Base-by-base conservation (phyloP, 2,113 vertebrate genomes). In the Sciurus niger region DNA sequence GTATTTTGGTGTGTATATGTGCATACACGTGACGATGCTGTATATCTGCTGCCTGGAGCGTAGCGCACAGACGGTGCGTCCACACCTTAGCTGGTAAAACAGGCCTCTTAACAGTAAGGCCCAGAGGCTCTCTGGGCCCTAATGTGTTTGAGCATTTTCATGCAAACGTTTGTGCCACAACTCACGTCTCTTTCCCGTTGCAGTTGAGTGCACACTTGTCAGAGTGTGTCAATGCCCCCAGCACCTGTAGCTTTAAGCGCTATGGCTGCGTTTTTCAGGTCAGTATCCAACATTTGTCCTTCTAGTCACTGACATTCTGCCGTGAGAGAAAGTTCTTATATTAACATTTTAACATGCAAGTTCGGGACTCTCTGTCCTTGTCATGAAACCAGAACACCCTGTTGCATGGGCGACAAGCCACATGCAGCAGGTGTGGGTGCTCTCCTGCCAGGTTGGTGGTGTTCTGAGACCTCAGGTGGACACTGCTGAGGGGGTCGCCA, bases 151-250 rank as follows among this genome's bases (percentile, higher is more conserved):
- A 98, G 97, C 98, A 97, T 98, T 98, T 98, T 98, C 97, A 90
- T 98, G 98, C 98, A 96, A 98, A 96, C 97, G 97, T 99, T 97
- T 98, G 98, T 98, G 97, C 98, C 98, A 98, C 98, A 98, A 98
- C 98, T 99, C 98, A 99, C 96, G 96, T 98, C 98, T 99, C 98
- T 99, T 98, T 99, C 98, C 98, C 96, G 97, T 99, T 99, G 97
- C 98, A 99, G 99, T 98, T 99, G 98, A 99, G 99, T 99, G 98
- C 98, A 98, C 99, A 99, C 99, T 99, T 99, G 98, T 99, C 98
- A 84, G 99, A 99, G 98, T 99, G 99, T 99, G 99, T 99, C 98
- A 99, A 99, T 99, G 99, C 99, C 98, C 99, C 99, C 98, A 99
- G 99, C 98, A 99, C 98, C 98, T 99, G 99, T 98, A 99, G 99